phyloP scores from a whole-genome alignment of 2,888 invertebrate genomes.

The Notodonta ziczac region DNA sequence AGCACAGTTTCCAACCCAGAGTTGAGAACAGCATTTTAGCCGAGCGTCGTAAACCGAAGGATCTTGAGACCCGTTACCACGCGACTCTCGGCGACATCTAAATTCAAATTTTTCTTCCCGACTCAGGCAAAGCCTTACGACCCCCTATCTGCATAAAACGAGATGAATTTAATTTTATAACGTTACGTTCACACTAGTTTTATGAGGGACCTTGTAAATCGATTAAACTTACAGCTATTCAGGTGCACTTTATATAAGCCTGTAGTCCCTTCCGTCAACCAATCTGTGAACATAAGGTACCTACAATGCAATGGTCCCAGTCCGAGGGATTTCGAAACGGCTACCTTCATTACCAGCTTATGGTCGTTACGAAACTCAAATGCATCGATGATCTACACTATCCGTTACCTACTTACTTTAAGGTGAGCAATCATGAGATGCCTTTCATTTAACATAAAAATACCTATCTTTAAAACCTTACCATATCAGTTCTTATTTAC shows the following conservation, averaged over 20 bases:
- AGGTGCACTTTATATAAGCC: constrained; percentile 28
- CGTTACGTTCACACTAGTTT: constrained; percentile 61
- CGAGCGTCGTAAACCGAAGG: constrained; percentile 75
- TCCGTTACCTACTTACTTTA: constrained; percentile 31
- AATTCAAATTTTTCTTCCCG: constrained; percentile 78
- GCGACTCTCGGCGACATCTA: constrained; percentile 71
- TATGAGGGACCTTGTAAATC: constrained; percentile 43
- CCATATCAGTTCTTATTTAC: constrained; percentile 26
- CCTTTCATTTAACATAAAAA: constrained; percentile 29
- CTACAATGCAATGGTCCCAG: constrained; percentile 25
- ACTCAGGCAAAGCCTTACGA: constrained; percentile 60
- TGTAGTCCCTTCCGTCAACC: constrained; percentile 14
- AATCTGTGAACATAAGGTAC: constrained; percentile 18
- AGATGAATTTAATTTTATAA: constrained; percentile 74
- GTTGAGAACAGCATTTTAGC: constrained; percentile 77
- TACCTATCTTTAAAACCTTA: constrained; percentile 23
- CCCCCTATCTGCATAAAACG: constrained; percentile 67
- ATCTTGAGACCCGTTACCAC: constrained; percentile 66
- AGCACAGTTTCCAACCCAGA: constrained; percentile 70
- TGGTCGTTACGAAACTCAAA: constrained; percentile 24
- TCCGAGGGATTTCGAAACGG: constrained; percentile 16
- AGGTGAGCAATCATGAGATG: constrained; percentile 23
- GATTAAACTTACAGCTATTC: constrained; percentile 40
- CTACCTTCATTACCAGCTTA: constrained; percentile 35
- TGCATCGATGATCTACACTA: constrained; percentile 15